Conservation (phyloP, 1,140 invertebrate species). For the Drosophila melanica region DNA sequence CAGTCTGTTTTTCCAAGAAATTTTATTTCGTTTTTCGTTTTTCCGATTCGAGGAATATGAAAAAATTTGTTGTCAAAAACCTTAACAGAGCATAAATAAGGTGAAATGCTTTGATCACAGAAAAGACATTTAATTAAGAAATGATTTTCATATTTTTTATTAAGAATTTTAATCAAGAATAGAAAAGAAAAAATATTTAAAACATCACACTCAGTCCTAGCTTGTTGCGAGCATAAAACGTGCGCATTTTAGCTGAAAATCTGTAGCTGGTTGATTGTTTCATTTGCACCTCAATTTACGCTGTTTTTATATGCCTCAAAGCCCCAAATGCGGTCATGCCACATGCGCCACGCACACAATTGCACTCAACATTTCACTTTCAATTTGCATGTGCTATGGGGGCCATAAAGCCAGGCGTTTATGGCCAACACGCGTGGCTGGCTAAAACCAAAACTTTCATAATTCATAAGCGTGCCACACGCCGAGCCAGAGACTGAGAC, state of each 20-base stretch:
- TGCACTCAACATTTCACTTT: slow-evolving; percentile 78
- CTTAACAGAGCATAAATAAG: too few relatives aligned
- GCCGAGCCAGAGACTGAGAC: background rate
- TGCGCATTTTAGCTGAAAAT: background rate
- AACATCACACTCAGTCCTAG: too few relatives aligned
- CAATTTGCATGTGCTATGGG: slow-evolving; percentile 70
- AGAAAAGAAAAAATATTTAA: too few relatives aligned
- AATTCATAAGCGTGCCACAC: slow-evolving; percentile 71
- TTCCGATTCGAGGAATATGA: too few relatives aligned
- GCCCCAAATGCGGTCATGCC: slow-evolving; percentile 53
- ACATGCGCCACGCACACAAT: slow-evolving; percentile 21
- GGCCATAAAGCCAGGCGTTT: slow-evolving; percentile 72
- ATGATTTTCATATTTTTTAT: too few relatives aligned
- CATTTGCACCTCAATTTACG: slow-evolving; percentile 13
- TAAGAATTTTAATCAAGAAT: too few relatives aligned
- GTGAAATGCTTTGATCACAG: too few relatives aligned
- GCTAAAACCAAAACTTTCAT: slow-evolving; percentile 67
- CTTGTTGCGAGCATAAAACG: too few relatives aligned
- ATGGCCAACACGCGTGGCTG: slow-evolving; percentile 76
- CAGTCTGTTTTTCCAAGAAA: too few relatives aligned
- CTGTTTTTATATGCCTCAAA: slow-evolving; percentile 37
- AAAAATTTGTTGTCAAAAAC: too few relatives aligned
- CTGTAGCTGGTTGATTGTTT: background rate
- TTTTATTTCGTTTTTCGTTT: too few relatives aligned
- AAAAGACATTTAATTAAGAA: too few relatives aligned